Evolutionary conservation across 2,113 vertebrate genomes (phyloP).

Genomic region (Upupa epops): DNA sequence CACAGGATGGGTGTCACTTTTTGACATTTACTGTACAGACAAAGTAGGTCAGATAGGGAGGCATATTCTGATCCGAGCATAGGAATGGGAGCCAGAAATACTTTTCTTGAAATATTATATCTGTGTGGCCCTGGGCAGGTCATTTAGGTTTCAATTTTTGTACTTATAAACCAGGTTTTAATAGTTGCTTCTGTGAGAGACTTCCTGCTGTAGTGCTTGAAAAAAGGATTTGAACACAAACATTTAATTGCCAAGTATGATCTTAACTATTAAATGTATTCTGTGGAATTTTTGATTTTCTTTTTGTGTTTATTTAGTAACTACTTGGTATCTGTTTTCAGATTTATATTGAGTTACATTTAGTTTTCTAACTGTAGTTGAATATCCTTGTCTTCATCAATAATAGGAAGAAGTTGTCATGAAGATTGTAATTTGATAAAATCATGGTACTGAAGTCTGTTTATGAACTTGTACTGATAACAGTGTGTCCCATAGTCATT

Average conservation of each 20-base stretch:
- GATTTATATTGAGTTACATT: neutral
- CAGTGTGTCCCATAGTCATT: neutral
- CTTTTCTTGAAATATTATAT: neutral
- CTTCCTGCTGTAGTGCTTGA: neutral
- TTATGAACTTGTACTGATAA: neutral
- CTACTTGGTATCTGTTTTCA: neutral
- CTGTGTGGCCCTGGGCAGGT: neutral
- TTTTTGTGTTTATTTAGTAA: neutral
- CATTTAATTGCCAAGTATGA: neutral
- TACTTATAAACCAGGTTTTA: neutral
- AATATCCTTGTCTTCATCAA: neutral
- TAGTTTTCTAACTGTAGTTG: slow-evolving; percentile 32
- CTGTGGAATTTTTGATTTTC: neutral
- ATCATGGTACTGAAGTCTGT: slow-evolving; percentile 17
- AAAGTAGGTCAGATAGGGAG: slow-evolving; percentile 57
- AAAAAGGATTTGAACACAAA: neutral
- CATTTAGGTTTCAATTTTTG: neutral
- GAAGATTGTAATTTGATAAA: slow-evolving; percentile 22
- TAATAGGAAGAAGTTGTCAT: slow-evolving; percentile 23
- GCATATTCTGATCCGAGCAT: slow-evolving; percentile 28
- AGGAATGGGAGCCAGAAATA: slow-evolving; percentile 54
- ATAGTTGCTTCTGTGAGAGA: neutral
- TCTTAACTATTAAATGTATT: slow-evolving; percentile 15
- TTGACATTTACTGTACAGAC: slow-evolving; percentile 50
- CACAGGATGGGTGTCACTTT: slow-evolving; percentile 28